Evolutionary conservation across 2,113 vertebrate species (phyloP).

Genomic region (Bolborhynchus lineola): DNA sequence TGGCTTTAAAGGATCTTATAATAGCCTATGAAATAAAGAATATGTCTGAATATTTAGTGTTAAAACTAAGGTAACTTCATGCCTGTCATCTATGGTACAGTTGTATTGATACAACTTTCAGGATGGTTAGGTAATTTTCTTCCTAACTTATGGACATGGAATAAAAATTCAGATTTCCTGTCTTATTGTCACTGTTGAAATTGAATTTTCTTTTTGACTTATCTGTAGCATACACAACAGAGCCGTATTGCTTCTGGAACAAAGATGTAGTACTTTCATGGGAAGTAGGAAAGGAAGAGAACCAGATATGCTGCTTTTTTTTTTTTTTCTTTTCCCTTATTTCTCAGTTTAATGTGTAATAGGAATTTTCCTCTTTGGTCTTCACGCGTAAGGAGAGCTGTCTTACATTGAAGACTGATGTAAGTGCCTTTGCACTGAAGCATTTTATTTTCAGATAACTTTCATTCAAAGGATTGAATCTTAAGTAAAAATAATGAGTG

Average conservation of each 20-base stretch:
- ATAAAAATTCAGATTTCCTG: not conserved
- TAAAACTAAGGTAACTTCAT: not conserved
- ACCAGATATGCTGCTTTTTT: no score
- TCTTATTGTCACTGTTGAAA: not conserved
- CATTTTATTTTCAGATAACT: not conserved
- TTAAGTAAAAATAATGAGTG: not conserved
- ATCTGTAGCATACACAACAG: not conserved
- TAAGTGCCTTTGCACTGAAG: not conserved
- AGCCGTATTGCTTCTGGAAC: not conserved
- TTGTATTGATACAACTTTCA: not conserved
- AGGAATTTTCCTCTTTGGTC: not conserved
- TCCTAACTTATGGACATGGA: not conserved
- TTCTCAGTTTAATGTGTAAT: not conserved
- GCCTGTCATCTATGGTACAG: not conserved
- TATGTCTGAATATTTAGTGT: not conserved
- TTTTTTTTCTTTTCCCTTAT: not conserved
- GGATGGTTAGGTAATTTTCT: not conserved
- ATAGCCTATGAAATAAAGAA: not conserved
- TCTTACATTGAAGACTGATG: not conserved
- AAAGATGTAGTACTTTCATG: not conserved
- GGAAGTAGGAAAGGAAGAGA: not conserved
- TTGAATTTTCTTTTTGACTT: not conserved
- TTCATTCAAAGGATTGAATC: not conserved
- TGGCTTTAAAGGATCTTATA: not conserved
- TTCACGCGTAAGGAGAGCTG: not conserved